Percentiles rank a stretch among this genome's conserved stretches.
Conservation (phyloP, 2,113 vertebrate species). For the Ascaphus truei region DNA sequence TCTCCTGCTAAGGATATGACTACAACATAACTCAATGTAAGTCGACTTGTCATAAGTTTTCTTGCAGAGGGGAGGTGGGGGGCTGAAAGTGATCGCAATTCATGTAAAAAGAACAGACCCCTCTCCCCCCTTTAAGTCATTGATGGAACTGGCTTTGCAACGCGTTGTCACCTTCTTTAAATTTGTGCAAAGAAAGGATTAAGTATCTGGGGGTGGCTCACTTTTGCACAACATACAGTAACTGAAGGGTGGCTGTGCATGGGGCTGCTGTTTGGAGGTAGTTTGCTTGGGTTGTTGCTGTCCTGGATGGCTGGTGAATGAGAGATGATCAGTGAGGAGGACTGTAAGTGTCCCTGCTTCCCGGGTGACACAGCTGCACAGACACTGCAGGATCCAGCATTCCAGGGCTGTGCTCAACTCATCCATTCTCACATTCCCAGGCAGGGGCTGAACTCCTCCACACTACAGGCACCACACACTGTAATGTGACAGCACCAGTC, state of each 20-base stretch:
- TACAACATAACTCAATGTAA: not conserved
- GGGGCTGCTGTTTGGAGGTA: no score
- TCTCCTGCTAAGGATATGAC: not conserved
- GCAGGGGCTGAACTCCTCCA: conserved; percentile 21
- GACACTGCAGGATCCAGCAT: conserved; percentile 37
- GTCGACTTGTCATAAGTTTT: not conserved
- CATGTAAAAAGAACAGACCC: no score
- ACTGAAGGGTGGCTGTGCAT: no score
- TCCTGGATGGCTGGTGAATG: no score
- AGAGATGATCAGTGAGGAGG: no score
- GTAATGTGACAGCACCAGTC: not conserved
- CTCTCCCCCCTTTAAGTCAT: no score
- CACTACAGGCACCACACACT: not conserved
- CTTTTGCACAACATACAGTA: no score
- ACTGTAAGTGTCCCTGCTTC: not conserved
- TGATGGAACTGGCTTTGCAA: no score
- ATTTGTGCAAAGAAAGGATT: no score
- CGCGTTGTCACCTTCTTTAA: no score
- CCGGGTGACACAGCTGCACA: conserved; percentile 20
- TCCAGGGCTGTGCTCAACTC: conserved; percentile 21
- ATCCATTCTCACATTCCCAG: conserved; percentile 46
- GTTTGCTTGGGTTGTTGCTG: no score
- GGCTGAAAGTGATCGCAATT: not conserved
- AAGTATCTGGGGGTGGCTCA: no score
- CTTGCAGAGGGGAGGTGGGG: not conserved